Percentiles rank a stretch among this genome's conserved stretches.
Conservation (phyloP, 2,888 invertebrate genomes). For the Folsomia manolachei region DNA sequence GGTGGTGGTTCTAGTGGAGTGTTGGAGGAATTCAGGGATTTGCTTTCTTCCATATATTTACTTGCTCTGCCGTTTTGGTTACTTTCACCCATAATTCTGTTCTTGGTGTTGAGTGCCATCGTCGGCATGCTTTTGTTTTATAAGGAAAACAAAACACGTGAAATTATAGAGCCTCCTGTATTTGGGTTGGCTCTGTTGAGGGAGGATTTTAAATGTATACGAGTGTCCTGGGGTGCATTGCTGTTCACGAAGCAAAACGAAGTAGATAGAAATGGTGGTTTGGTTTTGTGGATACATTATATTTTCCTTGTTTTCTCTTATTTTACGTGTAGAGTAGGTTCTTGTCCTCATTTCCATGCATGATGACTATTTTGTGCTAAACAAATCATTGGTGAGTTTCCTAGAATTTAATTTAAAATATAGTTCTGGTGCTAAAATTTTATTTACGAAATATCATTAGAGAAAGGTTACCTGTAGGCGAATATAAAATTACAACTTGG, state of each 20-base stretch:
- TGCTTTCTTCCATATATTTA: too few relatives aligned
- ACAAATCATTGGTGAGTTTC: background rate
- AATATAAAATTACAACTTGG: background rate
- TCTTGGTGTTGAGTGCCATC: too few relatives aligned
- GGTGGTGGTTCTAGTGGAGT: too few relatives aligned
- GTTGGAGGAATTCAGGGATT: too few relatives aligned
- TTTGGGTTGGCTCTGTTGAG: background rate
- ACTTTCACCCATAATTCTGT: background rate
- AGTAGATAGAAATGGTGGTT: background rate
- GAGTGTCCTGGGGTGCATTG: background rate
- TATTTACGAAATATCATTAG: background rate
- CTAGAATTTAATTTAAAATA: background rate
- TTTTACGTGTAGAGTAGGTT: too few relatives aligned
- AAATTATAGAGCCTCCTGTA: background rate
- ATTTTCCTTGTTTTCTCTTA: too few relatives aligned
- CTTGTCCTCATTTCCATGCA: too few relatives aligned
- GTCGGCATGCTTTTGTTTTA: background rate
- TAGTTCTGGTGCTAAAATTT: background rate
- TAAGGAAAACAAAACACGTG: background rate
- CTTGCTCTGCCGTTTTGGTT: too few relatives aligned
- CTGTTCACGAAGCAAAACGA: background rate
- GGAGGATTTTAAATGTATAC: background rate
- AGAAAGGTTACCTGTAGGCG: background rate
- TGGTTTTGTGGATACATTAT: too few relatives aligned
- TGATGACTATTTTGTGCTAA: background rate